Base-by-base conservation (phyloP, 2,113 vertebrate genomes). In the Chaenogobius annularis region DNA sequence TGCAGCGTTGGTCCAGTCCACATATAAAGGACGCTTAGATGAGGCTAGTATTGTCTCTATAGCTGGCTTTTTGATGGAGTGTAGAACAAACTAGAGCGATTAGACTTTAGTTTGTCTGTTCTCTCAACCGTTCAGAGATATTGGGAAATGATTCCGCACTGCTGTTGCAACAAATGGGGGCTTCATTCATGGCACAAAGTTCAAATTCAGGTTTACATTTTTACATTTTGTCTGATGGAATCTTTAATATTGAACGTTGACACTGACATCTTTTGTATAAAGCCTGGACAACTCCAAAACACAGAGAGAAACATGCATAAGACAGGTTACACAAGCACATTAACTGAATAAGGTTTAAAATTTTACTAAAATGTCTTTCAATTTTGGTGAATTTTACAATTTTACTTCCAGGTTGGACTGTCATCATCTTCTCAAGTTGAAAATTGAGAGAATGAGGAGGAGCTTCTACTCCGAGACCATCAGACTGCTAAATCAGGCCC, bases 41-140 rank as follows among this genome's bases (percentile, higher is more conserved):
- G 87, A 88, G 85, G 83, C 82, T 79, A 46, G 86, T 68, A 89
- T 90, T 91, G 86, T 90, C 85, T 89, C 77, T 71, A 75, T 81
- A 80, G 76, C 86, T 78, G 65, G 72, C 85, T 82, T 68, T 43
- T 52, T 86, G 88, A 89, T 79, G 68, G 83, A 90, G 82, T 81
- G 67, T 65, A 72, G 84, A 88, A 88, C 79, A 78, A 89, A 14
- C 12, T 74, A 77, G 86, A 87, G 81, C 59, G 69, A 88, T 89
- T 72, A 11, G 83, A 68, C 70, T 89, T 88, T 91, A 87, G 87
- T 91, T 85, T 50, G 69, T 46, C 82, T 43, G 62, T 74, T 66
- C 31, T 35, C 75, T 83, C 79, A 72, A 73, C 75, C 35, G 64
- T 79, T 14, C 22, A 80, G 79, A 82, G 65, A 73, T 50, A 77